Conservation (phyloP, 2,888 invertebrate genomes). For the Oxystoma pomonae region DNA sequence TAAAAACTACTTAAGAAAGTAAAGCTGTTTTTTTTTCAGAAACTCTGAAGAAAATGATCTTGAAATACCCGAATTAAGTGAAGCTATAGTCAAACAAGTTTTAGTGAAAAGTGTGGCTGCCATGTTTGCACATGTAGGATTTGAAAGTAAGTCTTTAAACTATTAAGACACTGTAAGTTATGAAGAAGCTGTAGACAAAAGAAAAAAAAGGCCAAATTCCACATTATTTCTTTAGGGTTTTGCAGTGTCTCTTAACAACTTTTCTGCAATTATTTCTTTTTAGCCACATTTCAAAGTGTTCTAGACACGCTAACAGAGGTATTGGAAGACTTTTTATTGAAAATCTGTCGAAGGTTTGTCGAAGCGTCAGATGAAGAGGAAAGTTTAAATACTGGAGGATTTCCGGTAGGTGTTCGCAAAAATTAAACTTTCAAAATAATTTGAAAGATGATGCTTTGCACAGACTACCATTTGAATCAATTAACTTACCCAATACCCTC, state of each 20-base stretch:
- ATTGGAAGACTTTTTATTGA: conserved; percentile 49
- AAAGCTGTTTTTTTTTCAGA: neutral
- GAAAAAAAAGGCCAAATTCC: too few species aligned
- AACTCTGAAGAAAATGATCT: conserved; percentile 23
- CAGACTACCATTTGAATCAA: too few species aligned
- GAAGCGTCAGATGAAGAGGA: conserved; percentile 53
- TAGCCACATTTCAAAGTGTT: conserved; percentile 49
- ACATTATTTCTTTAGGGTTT: too few species aligned
- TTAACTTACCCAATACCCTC: too few species aligned
- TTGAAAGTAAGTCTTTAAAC: conserved; percentile 44
- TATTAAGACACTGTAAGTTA: neutral
- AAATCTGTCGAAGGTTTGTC: conserved; percentile 50
- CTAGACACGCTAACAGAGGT: conserved; percentile 51
- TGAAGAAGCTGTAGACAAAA: too few species aligned
- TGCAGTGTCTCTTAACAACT: too few species aligned
- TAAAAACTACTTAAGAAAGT: too few species aligned
- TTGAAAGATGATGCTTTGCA: too few species aligned
- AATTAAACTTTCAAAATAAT: conserved; percentile 5
- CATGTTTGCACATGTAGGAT: conserved; percentile 53
- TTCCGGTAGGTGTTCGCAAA: conserved; percentile 47
- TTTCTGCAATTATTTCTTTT: conserved; percentile 15
- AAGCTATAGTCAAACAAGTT: conserved; percentile 40
- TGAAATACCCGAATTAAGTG: conserved; percentile 41
- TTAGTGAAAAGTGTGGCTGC: conserved; percentile 50
- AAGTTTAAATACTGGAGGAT: conserved; percentile 43